phyloP scores from a whole-genome alignment of 2,113 vertebrate genomes.

The Neotoma lepida region DNA sequence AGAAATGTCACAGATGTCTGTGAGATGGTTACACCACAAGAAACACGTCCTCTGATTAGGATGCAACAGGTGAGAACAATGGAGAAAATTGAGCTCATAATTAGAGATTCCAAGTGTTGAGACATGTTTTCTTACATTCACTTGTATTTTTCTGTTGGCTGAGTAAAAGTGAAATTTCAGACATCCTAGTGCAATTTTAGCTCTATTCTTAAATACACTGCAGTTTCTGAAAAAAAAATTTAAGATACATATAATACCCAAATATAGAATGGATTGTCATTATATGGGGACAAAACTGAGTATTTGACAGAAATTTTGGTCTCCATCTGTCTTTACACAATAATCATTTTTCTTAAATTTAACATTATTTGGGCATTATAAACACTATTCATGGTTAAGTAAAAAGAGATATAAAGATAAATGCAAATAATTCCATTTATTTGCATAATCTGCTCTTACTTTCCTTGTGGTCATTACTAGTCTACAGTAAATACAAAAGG shows the following conservation, averaged over 20 bases:
- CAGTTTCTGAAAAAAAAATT: conserved; percentile 38
- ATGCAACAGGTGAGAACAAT: conserved; percentile 44
- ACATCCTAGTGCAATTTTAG: background rate
- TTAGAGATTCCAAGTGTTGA: conserved; percentile 65
- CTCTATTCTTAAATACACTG: background rate
- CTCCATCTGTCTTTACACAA: background rate
- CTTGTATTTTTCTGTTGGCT: background rate
- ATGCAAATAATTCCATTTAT: background rate
- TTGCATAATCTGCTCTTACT: conserved; percentile 1
- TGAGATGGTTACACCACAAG: conserved; percentile 52
- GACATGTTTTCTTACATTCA: background rate
- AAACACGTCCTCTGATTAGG: conserved; percentile 61
- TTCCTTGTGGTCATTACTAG: background rate
- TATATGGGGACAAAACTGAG: background rate
- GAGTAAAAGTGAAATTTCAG: conserved; percentile 26
- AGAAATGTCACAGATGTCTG: conserved; percentile 63
- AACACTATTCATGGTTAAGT: background rate
- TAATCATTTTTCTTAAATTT: background rate
- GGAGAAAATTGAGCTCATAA: conserved; percentile 58
- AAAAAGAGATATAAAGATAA: conserved; percentile 33
- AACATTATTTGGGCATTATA: conserved; percentile 34
- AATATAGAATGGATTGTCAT: conserved; percentile 6
- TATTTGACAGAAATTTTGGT: conserved; percentile 36
- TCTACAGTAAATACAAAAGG: background rate
- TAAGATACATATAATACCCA: conserved; percentile 26